Percentiles rank a stretch among this genome's conserved stretches.
These are phyloP conservation scores for Dissostichus mawsoni DNA, from an alignment of 2,113 vertebrate species.

Conservation along the genomic window DNA sequence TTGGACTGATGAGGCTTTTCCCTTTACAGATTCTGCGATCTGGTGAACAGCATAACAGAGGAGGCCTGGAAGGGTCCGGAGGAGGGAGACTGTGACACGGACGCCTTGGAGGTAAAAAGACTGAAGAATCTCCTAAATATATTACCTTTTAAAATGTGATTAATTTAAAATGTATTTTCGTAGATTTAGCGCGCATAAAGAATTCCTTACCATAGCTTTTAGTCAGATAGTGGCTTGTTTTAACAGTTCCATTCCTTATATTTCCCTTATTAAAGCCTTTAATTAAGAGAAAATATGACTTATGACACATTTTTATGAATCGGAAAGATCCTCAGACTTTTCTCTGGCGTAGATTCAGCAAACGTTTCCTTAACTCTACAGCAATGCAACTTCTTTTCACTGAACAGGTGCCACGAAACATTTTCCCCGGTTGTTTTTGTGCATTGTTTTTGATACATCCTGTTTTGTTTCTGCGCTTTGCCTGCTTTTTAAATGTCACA, in stretches of 20 bases:
- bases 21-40: slow-evolving; percentile 91
- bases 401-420: neutral
- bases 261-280: neutral
- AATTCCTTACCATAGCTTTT: neutral
- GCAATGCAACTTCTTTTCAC: neutral
- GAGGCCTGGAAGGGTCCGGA: slow-evolving; percentile 91
- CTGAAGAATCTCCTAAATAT: neutral
- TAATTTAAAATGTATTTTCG: neutral
- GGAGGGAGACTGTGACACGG: slow-evolving; percentile 92
- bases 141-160: neutral
- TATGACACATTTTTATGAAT: no score
- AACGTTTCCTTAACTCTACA: neutral
- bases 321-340: no score
- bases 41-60: slow-evolving; percentile 95
- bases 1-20: slow-evolving; percentile 10
- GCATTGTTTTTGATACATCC: slow-evolving; percentile 38
- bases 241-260: no score
- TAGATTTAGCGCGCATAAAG: neutral
- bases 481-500: slow-evolving; percentile 43
- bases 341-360: neutral
- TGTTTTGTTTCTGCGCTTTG: slow-evolving; percentile 34
- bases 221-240: no score
- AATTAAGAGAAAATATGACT: no score
- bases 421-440: neutral
- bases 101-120: slow-evolving; percentile 91